phyloP scores from a whole-genome alignment of 2,113 vertebrate genomes.

The Prietella phreatophila region DNA sequence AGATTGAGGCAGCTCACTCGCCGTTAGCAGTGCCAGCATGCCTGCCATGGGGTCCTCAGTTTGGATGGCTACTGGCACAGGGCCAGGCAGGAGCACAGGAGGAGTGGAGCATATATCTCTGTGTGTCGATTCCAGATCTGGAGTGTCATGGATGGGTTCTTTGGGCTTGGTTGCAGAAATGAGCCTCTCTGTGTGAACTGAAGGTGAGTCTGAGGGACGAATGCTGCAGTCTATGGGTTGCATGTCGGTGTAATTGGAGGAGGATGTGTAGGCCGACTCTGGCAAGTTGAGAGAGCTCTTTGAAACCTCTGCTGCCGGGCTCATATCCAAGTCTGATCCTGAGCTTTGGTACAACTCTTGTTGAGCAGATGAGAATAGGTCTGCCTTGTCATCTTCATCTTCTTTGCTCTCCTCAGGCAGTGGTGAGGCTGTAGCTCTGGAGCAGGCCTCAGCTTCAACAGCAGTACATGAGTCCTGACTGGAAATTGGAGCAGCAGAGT shows the following conservation, averaged over 20 bases:
- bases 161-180: conserved; percentile 12
- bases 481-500: background rate
- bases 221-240: conserved; percentile 31
- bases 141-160: conserved; percentile 57
- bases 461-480: conserved; percentile 38
- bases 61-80: conserved; percentile 60
- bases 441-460: conserved; percentile 45
- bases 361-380: conserved; percentile 67
- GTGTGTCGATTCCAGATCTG: conserved; percentile 42
- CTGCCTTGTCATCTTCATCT: conserved; percentile 68
- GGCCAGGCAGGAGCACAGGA: conserved; percentile 57
- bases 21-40: conserved; percentile 85
- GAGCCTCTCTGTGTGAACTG: conserved; percentile 21
- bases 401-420: conserved; percentile 64
- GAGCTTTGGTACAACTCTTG: conserved; percentile 67
- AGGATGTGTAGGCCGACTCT: conserved; percentile 25
- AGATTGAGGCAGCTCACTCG: conserved; percentile 86
- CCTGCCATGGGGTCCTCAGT: conserved; percentile 88
- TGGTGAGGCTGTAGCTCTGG: conserved; percentile 54
- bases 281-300: conserved; percentile 43
- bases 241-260: conserved; percentile 28
- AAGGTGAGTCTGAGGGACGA: background rate
- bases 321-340: conserved; percentile 61
- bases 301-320: conserved; percentile 64
- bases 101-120: conserved; percentile 57